Evolutionary conservation across 2,888 invertebrate genomes (phyloP).

Genomic region (Drymonia ruficornis): DNA sequence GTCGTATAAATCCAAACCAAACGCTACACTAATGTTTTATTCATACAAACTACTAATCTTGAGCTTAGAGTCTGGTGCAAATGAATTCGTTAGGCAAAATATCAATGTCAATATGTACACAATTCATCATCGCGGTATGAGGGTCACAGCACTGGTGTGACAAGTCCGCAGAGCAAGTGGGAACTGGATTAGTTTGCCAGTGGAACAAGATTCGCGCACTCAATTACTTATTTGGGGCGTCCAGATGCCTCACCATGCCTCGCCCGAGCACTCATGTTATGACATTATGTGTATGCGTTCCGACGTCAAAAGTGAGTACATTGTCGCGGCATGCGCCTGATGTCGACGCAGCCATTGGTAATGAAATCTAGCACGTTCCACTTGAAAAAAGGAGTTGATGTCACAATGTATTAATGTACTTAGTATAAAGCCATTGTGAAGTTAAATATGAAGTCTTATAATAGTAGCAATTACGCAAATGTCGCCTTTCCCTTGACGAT

Average conservation of each 20-base stretch:
- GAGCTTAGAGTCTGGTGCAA: constrained; percentile 1
- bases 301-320: too few relatives aligned
- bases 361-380: constrained; percentile 16
- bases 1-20: not conserved
- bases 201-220: constrained; percentile 27
- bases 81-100: constrained; percentile 12
- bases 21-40: constrained; percentile 7
- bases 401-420: constrained; percentile 4
- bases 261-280: too few relatives aligned
- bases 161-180: constrained; percentile 28
- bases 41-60: constrained; percentile 8
- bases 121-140: constrained; percentile 24
- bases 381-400: constrained; percentile 14
- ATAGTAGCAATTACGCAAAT: too few relatives aligned
- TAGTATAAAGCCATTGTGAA: too few relatives aligned
- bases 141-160: constrained; percentile 33
- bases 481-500: too few relatives aligned
- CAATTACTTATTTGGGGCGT: constrained; percentile 10
- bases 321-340: too few relatives aligned
- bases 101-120: constrained; percentile 16
- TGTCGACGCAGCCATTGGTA: too few relatives aligned
- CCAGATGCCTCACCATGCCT: too few relatives aligned
- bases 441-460: too few relatives aligned
- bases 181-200: constrained; percentile 30
- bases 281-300: too few relatives aligned